Base-by-base conservation (phyloP, 2,888 invertebrate species). In the Amblyjoppa fuscipennis region DNA sequence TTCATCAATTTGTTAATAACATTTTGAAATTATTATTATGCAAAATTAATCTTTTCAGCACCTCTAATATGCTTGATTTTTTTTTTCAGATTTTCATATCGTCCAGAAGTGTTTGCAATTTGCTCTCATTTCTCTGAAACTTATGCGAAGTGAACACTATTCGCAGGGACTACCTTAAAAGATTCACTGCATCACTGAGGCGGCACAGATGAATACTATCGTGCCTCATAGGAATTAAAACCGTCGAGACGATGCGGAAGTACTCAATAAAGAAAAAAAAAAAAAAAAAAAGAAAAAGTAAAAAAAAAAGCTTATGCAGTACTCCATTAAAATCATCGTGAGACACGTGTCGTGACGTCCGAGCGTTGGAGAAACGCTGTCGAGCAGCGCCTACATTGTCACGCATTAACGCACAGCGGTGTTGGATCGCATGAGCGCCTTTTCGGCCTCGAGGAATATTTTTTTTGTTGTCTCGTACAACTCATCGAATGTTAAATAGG, bases 401-500 rank as follows among this genome's bases (percentile, higher is more conserved):
- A 11, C 25, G 56, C 20, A 20, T 56, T 51, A 56, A 71, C 71
- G 71, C 56, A 71, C 13, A 20, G 38, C 53, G 71, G 28, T 51
- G 28, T 51, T 5, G 20, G 11, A 13, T 28, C 59, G 59, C 28
- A 9, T 13, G 28, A 13, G 25, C 59, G 28, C 13, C 13, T 13
- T 53, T 73, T 38, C 6, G 5, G 20, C 56, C 56, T 53, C 64
- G 49, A 16, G 68, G 73, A 61, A 78, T 51, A 61, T 66, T 56
- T 69, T 28, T 3, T 53, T 68, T 68, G 20, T 20, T 20, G 20
- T 45, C 28, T 38, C 34, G 70, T 28, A 38, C 38, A 59, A 56
- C 28, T 78, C 79, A 71, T 73, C 76, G 73, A 80, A 59, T 73
- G 41, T 80, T 70, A 89, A 87, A 87, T 89, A 80, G 89, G 89